phyloP scores from a whole-genome alignment of 2,113 vertebrate species.

The Xiphias gladius region DNA sequence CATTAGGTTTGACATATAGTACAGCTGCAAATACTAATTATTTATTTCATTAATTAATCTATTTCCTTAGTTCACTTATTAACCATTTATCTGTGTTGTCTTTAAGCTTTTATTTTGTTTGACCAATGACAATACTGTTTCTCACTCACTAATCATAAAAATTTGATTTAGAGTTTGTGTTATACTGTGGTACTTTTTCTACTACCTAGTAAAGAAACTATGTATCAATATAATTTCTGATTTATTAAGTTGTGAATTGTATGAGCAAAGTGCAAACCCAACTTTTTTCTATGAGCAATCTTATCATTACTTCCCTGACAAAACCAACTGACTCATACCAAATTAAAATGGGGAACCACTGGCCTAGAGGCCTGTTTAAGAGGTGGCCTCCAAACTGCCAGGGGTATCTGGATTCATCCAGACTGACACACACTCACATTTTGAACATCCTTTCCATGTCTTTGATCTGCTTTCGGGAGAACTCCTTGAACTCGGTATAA shows the following conservation, averaged over 20 bases:
- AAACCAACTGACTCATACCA: background rate
- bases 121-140: background rate
- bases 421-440: slow-evolving; percentile 85
- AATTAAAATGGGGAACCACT: background rate
- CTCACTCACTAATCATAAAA: background rate
- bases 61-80: background rate
- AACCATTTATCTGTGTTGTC: too few species aligned
- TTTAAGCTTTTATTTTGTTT: background rate
- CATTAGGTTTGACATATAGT: background rate
- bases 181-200: background rate
- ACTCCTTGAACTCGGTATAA: slow-evolving; percentile 95
- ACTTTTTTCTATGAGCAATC: slow-evolving; percentile 40
- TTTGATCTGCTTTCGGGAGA: slow-evolving; percentile 94
- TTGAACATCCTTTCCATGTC: slow-evolving; percentile 97
- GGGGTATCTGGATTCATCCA: background rate
- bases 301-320: background rate
- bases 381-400: background rate
- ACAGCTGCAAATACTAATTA: background rate
- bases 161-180: background rate
- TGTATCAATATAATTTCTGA: background rate
- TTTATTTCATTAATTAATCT: background rate
- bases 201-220: background rate
- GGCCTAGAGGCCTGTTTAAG: background rate
- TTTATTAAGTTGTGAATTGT: background rate
- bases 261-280: background rate